These are phyloP conservation scores for Zygogramma bicolorata DNA, from an alignment of 2,888 invertebrate genomes.

Conservation along the genomic window DNA sequence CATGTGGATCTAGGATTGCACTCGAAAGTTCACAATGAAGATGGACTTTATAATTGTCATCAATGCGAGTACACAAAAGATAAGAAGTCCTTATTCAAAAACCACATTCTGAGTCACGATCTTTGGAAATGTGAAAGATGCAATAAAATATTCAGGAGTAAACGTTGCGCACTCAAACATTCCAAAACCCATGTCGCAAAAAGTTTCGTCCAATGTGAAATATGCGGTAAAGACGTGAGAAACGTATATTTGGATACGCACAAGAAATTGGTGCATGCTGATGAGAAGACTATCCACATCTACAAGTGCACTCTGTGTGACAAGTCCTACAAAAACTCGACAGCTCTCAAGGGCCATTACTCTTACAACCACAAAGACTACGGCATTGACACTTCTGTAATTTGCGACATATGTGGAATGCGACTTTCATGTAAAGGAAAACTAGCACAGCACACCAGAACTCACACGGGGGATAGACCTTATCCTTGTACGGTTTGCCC, in stretches of 20 bases:
- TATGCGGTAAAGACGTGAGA: conserved; percentile 70
- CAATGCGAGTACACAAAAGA: conserved; percentile 58
- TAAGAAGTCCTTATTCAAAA: conserved; percentile 59
- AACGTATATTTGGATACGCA: conserved; percentile 37
- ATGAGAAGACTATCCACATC: conserved; percentile 28
- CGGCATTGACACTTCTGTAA: conserved; percentile 40
- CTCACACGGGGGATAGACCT: conserved; percentile 70
- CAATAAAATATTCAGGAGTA: conserved; percentile 66
- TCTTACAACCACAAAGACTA: conserved; percentile 41
- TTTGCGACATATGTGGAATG: conserved; percentile 40
- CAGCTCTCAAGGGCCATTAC: conserved; percentile 38
- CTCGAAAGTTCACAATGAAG: conserved; percentile 56
- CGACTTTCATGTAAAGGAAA: conserved; percentile 60
- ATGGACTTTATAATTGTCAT: conserved; percentile 59
- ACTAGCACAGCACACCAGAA: conserved; percentile 66
- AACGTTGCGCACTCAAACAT: conserved; percentile 68
- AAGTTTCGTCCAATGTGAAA: conserved; percentile 67
- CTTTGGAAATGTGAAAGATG: conserved; percentile 68
- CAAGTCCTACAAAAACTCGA: conserved; percentile 39
- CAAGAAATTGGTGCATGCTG: conserved; percentile 37
- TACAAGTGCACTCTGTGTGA: conserved; percentile 40
- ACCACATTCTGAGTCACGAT: conserved; percentile 66
- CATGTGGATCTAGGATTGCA: conserved; percentile 60
- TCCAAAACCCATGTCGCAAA: conserved; percentile 69
- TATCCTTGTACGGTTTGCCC: conserved; percentile 54